Evolutionary conservation across 2,888 invertebrate species (phyloP).

Genomic region (Thumatha senex): DNA sequence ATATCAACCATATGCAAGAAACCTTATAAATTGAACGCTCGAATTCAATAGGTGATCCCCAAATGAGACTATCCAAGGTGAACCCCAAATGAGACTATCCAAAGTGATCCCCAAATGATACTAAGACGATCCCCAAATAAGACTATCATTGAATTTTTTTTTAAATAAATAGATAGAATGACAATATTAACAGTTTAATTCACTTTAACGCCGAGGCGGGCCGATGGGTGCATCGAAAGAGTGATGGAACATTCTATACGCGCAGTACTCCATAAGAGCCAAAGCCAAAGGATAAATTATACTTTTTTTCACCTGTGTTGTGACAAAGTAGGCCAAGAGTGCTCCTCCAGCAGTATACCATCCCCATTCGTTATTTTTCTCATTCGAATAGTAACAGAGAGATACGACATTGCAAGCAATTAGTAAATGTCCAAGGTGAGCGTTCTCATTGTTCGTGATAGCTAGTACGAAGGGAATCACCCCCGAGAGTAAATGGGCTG

Average conservation of each 20-base stretch:
- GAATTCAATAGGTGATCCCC: too few relatives aligned
- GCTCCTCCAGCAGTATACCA: constrained; percentile 65
- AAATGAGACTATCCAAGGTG: too few relatives aligned
- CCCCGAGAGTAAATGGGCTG: constrained; percentile 61
- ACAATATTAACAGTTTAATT: background rate
- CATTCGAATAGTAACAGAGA: constrained; percentile 50
- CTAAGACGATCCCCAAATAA: background rate
- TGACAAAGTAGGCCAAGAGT: constrained; percentile 55
- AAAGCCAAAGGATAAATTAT: constrained; percentile 61
- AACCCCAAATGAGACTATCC: too few relatives aligned
- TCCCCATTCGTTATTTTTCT: constrained; percentile 54
- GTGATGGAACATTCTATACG: constrained; percentile 52
- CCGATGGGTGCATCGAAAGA: constrained; percentile 11
- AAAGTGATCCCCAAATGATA: too few relatives aligned
- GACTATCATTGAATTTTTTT: too few relatives aligned
- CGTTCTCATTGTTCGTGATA: constrained; percentile 53
- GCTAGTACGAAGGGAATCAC: constrained; percentile 61
- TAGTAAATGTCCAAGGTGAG: constrained; percentile 52
- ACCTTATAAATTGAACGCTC: too few relatives aligned
- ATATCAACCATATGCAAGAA: too few relatives aligned
- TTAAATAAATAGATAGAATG: background rate
- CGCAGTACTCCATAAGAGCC: constrained; percentile 63
- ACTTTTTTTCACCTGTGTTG: constrained; percentile 41
- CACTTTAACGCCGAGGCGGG: background rate
- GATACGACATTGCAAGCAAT: constrained; percentile 63